These are phyloP conservation scores for Emydura subglobosa DNA, from an alignment of 2,113 vertebrate genomes.

Conservation along the genomic window DNA sequence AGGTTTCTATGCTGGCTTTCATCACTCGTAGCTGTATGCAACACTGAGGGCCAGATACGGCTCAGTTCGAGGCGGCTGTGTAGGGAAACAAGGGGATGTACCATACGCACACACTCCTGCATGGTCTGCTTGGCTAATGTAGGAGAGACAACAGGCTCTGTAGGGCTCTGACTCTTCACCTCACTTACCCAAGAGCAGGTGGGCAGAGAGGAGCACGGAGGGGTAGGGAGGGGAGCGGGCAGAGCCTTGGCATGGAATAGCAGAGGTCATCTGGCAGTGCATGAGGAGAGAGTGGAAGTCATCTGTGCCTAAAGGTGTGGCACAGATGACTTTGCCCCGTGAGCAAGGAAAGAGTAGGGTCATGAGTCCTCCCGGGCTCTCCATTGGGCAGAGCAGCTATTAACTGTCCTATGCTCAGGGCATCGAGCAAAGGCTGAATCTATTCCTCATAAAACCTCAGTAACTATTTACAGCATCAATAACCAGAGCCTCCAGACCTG, in stretches of 20 bases:
- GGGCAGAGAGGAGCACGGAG: neutral
- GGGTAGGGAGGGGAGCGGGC: neutral
- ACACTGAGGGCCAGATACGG: neutral
- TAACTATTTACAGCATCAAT: neutral
- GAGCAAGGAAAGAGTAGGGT: neutral
- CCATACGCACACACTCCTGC: neutral
- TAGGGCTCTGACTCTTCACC: neutral
- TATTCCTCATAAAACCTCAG: neutral
- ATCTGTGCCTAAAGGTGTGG: neutral
- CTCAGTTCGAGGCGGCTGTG: neutral
- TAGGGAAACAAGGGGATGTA: accelerated
- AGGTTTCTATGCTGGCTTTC: neutral
- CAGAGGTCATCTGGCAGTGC: neutral
- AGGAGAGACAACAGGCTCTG: neutral
- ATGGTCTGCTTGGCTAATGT: neutral
- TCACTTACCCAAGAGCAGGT: neutral
- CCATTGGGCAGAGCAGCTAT: neutral
- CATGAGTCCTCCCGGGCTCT: neutral
- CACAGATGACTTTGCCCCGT: neutral
- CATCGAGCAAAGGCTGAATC: neutral
- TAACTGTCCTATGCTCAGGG: accelerated
- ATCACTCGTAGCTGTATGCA: neutral
- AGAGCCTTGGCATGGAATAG: neutral
- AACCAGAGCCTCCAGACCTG: accelerated
- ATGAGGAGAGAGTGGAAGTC: neutral